phyloP scores from a whole-genome alignment of 2,797 vertebrate genomes.

The Catharus ustulatus region DNA sequence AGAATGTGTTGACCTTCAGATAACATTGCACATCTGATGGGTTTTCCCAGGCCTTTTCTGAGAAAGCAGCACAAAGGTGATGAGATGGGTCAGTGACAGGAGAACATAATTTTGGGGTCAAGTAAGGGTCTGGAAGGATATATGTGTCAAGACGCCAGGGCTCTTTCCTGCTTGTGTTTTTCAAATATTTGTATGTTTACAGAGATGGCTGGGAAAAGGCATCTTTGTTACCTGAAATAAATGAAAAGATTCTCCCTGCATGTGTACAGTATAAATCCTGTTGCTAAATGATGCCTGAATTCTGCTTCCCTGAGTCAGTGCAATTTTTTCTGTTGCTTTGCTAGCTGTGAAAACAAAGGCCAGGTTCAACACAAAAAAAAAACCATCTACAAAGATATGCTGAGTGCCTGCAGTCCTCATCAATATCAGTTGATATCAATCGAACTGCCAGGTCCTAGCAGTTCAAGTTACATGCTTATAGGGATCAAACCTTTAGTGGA shows the following conservation, averaged over 20 bases:
- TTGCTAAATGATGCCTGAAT: constrained; percentile 28
- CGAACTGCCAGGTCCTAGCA: background rate
- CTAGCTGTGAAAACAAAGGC: constrained; percentile 29
- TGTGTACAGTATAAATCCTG: background rate
- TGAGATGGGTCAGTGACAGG: constrained; percentile 56
- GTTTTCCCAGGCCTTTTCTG: constrained; percentile 30
- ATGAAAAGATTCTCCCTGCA: background rate
- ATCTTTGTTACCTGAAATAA: constrained; percentile 17
- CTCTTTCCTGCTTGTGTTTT: background rate
- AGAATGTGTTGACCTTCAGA: constrained; percentile 38
- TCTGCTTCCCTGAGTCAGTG: background rate
- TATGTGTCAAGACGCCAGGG: background rate
- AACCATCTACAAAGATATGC: background rate
- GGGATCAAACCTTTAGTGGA: background rate
- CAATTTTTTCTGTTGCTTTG: background rate
- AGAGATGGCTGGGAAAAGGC: background rate
- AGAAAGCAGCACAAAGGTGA: constrained; percentile 50
- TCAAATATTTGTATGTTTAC: background rate
- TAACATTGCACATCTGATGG: constrained; percentile 38
- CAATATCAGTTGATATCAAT: background rate
- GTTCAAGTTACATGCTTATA: background rate
- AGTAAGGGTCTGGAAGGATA: constrained; percentile 44
- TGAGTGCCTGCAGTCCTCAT: background rate
- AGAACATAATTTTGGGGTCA: constrained; percentile 44
- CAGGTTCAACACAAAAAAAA: background rate